These are phyloP conservation scores for Morus bassanus DNA, from an alignment of 2,797 vertebrate species.

Conservation along the genomic window DNA sequence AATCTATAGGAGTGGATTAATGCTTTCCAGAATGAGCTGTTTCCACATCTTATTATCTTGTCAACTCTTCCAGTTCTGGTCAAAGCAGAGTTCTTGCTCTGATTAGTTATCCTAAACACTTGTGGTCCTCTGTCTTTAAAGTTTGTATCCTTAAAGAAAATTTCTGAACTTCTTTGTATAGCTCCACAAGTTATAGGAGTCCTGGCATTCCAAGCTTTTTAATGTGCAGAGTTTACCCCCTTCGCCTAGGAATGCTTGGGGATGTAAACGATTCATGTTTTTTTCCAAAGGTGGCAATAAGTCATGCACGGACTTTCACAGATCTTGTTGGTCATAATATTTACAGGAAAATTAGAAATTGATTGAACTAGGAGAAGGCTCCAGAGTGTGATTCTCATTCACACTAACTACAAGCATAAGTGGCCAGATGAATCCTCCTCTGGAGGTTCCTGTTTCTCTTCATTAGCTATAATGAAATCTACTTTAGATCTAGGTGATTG, in stretches of 20 bases:
- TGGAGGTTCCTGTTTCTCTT: background rate
- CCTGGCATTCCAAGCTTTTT: background rate
- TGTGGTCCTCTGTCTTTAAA: background rate
- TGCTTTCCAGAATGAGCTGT: background rate
- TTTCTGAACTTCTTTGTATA: background rate
- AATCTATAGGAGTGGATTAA: accelerated
- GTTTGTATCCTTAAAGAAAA: background rate
- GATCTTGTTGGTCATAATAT: background rate
- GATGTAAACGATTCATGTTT: accelerated
- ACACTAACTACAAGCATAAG: background rate
- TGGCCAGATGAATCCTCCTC: background rate
- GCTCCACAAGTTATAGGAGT: background rate
- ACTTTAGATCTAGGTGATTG: background rate
- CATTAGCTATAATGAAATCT: background rate
- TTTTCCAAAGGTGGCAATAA: background rate
- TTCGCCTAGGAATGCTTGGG: background rate
- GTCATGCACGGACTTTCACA: background rate
- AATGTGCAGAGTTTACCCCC: background rate
- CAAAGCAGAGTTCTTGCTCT: background rate
- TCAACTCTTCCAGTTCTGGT: background rate
- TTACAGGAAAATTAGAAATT: background rate
- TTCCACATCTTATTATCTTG: background rate
- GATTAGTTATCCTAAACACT: background rate
- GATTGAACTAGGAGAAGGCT: background rate
- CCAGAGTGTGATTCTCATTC: background rate